Percentiles rank a stretch among this genome's conserved stretches.
Evolutionary conservation across 1,140 invertebrate species (phyloP).

Genomic region (Zophobas morio): DNA sequence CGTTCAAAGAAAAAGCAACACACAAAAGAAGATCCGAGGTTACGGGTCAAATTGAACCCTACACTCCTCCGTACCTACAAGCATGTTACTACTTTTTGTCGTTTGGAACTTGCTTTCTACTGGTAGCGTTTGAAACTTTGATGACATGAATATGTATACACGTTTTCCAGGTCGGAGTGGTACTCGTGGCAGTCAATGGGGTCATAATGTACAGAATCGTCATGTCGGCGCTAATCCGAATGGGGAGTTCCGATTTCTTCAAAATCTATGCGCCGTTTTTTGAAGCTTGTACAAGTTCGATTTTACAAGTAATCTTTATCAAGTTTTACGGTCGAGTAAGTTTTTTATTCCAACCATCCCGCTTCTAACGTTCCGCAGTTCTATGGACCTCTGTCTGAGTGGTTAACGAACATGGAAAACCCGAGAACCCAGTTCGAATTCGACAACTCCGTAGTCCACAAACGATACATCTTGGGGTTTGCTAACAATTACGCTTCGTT

Average conservation of each 20-base stretch:
- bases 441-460: constrained; percentile 94
- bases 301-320: constrained; percentile 77
- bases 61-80: constrained; percentile 88
- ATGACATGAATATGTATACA: not conserved
- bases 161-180: constrained; percentile 19
- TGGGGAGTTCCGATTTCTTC: constrained; percentile 85
- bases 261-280: constrained; percentile 69
- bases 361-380: constrained; percentile 70
- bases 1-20: constrained; percentile 78
- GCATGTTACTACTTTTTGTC: constrained; percentile 83
- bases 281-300: constrained; percentile 1
- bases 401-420: constrained; percentile 93
- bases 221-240: constrained; percentile 80
- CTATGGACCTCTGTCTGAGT: constrained; percentile 88
- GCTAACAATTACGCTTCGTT: constrained; percentile 98
- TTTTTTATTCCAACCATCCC: constrained; percentile 62
- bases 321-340: constrained; percentile 85
- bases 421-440: constrained; percentile 96
- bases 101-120: constrained; percentile 83
- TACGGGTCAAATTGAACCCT: constrained; percentile 83
- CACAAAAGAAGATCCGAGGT: constrained; percentile 74
- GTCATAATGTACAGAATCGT: constrained; percentile 64
- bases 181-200: constrained; percentile 32
- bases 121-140: constrained; percentile 69
- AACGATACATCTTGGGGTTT: constrained; percentile 97